phyloP scores from a whole-genome alignment of 2,888 invertebrate species.

The Entomobrya proxima region DNA sequence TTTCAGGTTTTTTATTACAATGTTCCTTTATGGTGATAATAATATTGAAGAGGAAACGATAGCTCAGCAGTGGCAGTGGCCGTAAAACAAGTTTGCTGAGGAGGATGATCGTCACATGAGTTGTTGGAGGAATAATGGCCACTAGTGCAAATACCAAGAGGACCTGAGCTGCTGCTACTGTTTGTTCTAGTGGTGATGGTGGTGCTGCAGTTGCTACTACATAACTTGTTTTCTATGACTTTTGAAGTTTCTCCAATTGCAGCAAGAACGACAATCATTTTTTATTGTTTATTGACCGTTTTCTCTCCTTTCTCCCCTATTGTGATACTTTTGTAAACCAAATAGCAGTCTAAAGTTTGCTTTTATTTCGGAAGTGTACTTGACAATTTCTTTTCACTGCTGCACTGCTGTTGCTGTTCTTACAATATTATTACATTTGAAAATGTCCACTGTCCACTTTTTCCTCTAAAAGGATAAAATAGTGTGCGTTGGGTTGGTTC shows the following conservation, averaged over 20 bases:
- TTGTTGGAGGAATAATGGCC: neutral
- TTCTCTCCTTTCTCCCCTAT: neutral
- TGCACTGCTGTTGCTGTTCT: too few relatives aligned
- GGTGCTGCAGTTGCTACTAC: neutral
- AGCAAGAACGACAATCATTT: slow-evolving; percentile 29
- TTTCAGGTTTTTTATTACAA: neutral
- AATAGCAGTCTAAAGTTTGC: neutral
- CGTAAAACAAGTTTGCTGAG: neutral
- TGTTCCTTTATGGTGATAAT: slow-evolving; percentile 28
- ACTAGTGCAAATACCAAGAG: neutral
- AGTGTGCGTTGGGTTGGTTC: too few relatives aligned
- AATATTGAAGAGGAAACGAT: slow-evolving; percentile 7
- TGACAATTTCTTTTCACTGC: too few relatives aligned
- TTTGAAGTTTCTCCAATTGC: slow-evolving; percentile 41
- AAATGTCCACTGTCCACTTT: too few relatives aligned
- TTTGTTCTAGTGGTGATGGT: neutral
- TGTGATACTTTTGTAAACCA: neutral
- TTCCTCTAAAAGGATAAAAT: too few relatives aligned
- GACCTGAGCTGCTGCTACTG: neutral
- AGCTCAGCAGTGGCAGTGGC: slow-evolving; percentile 1
- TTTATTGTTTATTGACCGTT: slow-evolving; percentile 22
- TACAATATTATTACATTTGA: too few relatives aligned
- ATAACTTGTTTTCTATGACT: slow-evolving; percentile 27
- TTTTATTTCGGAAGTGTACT: neutral
- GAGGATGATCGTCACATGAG: slow-evolving; percentile 9